These are phyloP conservation scores for Gadopsis marmoratus DNA, from an alignment of 2,797 vertebrate species.

Conservation along the genomic window DNA sequence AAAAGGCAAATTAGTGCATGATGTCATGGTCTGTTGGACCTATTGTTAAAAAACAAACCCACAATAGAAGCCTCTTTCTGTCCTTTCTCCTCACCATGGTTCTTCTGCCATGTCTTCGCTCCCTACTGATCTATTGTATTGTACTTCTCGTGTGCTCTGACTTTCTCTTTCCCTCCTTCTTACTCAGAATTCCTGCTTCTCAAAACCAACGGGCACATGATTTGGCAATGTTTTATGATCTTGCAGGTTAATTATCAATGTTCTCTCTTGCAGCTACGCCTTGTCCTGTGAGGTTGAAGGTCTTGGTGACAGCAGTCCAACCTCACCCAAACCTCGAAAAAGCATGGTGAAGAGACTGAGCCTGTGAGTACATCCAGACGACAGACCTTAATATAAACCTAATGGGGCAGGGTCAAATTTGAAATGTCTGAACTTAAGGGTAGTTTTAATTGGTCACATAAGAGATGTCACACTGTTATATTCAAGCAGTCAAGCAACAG, in stretches of 20 bases:
- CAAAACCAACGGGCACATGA: not conserved
- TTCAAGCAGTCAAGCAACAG: slow-evolving; percentile 6
- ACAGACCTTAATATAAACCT: not conserved
- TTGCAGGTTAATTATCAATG: slow-evolving; percentile 33
- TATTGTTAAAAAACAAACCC: slow-evolving; percentile 59
- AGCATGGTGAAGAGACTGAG: slow-evolving; percentile 98
- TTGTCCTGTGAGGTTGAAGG: slow-evolving; percentile 92
- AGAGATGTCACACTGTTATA: slow-evolving; percentile 9
- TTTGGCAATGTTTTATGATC: slow-evolving; percentile 18
- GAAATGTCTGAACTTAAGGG: not conserved
- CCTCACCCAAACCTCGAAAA: slow-evolving; percentile 91
- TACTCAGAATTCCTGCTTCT: slow-evolving; percentile 8
- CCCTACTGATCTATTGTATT: slow-evolving; percentile 58
- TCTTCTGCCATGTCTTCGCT: slow-evolving; percentile 40
- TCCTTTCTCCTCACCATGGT: slow-evolving; percentile 26
- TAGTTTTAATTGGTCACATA: not conserved
- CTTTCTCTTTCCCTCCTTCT: slow-evolving; percentile 15
- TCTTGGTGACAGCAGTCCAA: slow-evolving; percentile 87
- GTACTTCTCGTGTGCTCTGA: not conserved
- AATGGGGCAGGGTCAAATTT: not conserved
- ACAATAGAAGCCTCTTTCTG: slow-evolving; percentile 54
- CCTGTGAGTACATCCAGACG: slow-evolving; percentile 87
- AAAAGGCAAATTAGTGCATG: slow-evolving; percentile 53
- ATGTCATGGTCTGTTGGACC: slow-evolving; percentile 59
- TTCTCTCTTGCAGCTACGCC: slow-evolving; percentile 84